Percentiles rank a stretch among this genome's conserved stretches.
These are phyloP conservation scores for Centropus bengalensis DNA, from an alignment of 2,113 vertebrate species.

Conservation along the genomic window DNA sequence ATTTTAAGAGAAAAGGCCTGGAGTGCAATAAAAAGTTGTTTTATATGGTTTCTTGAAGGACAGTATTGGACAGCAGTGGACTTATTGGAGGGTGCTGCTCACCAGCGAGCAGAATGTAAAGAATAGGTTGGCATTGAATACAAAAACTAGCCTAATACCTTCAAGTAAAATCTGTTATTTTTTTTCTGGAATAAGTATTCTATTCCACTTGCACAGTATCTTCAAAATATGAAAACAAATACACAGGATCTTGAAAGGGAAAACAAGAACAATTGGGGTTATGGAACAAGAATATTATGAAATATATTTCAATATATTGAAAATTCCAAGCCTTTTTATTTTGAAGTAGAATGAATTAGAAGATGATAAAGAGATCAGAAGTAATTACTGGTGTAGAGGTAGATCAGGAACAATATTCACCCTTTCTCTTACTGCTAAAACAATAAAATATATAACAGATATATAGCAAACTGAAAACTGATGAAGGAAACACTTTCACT, in stretches of 20 bases:
- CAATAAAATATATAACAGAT: neutral
- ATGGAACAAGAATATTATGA: neutral
- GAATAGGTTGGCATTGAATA: neutral
- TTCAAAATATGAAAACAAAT: constrained; percentile 4
- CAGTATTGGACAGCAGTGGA: neutral
- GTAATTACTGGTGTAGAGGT: neutral
- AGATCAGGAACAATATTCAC: neutral
- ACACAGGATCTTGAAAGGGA: neutral
- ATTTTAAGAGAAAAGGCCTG: neutral
- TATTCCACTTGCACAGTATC: neutral
- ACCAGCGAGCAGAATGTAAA: neutral
- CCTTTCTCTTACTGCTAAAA: neutral
- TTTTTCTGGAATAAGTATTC: neutral
- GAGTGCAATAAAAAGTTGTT: neutral
- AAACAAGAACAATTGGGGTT: neutral
- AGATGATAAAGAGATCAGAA: neutral
- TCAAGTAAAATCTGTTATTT: neutral
- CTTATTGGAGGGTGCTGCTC: neutral
- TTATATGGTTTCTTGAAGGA: neutral
- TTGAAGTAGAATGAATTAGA: neutral
- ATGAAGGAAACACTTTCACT: neutral
- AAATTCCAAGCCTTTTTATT: neutral
- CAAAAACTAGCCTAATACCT: neutral
- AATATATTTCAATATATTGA: neutral
- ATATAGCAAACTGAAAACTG: neutral